Base-by-base conservation (phyloP, 2,797 vertebrate species). In the Hapalemur alaotrensis region DNA sequence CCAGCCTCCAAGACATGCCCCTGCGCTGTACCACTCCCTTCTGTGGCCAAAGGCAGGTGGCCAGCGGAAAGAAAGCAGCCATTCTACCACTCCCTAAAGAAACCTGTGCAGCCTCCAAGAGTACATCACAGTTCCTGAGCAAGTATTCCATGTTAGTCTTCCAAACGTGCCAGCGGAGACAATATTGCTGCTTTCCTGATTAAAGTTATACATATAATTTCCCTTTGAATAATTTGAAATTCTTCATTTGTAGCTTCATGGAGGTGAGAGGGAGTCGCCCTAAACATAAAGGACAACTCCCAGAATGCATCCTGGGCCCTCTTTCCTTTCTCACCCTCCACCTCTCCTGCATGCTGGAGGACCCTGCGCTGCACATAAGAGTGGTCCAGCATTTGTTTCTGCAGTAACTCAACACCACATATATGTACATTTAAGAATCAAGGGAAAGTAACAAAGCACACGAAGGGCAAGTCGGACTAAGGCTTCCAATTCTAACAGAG, bases 221-320 rank as follows among this genome's bases (percentile, higher is more conserved):
- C 38, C 43, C 78, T 69, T 79, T 65, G 69, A 84, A 52, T 83
- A 96, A 91, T 76, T 2, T 84, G 46, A 88, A 84, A 78, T 11
- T 76, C 67, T 73, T 92, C 78, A 70, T 57, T 86, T 80, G 61
- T 82, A 84, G 63, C 89, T 79, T 93, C 46, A 15, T 28, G 28
- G 32, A 3, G 7, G 7, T 35, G 15, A 18, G 4, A 1, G 6
- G 11, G 8, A 13, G 23, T 54, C 23, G 76, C 48, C 75, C 52
- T 63, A 91, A 43, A 84, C 2, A 95, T 1, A 5, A 8, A 52
- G 25, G 65, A 5, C 43, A 18, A 17, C 41, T 14, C 54, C 43
- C 61, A 10, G 59, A 30, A 43, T 0, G 35, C n/a, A n/a, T 2
- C 7, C 4, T 12, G 48, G 38, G 38, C 57, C 32, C 4, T 43